phyloP scores from a whole-genome alignment of 1,140 invertebrate genomes.

The Papilio xuthus region DNA sequence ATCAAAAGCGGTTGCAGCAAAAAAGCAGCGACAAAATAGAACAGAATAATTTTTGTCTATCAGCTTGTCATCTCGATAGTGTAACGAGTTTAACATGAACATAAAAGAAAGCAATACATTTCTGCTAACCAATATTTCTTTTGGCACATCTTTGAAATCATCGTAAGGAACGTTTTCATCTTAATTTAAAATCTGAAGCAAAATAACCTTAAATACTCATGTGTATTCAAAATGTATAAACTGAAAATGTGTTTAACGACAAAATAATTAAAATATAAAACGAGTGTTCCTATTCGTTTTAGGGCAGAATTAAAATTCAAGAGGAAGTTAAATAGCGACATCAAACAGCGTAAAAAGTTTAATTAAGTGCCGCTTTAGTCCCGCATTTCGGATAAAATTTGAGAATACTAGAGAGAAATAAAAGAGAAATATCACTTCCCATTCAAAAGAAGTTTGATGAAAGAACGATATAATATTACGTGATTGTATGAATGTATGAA shows the following conservation, averaged over 20 bases:
- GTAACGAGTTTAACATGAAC: neutral
- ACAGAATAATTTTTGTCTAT: neutral
- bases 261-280: slow-evolving; percentile 17
- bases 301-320: slow-evolving; percentile 35
- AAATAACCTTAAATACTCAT: neutral
- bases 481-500: neutral
- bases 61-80: neutral
- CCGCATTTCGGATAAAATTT: slow-evolving; percentile 25
- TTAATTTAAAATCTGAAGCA: neutral
- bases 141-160: neutral
- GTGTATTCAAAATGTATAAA: neutral
- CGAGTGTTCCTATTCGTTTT: slow-evolving; percentile 23
- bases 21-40: neutral
- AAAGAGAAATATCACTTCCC: slow-evolving; percentile 16
- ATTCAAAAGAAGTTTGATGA: neutral
- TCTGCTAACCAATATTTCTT: neutral
- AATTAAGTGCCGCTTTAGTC: slow-evolving; percentile 33
- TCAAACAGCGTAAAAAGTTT: slow-evolving; percentile 37
- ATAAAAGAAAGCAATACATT: neutral
- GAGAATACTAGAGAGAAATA: slow-evolving; percentile 15
- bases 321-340: slow-evolving; percentile 35
- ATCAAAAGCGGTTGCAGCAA: neutral
- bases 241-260: slow-evolving; percentile 4
- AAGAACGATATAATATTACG: slow-evolving; percentile 3
- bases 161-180: neutral